Conservation (phyloP, 1,140 invertebrate species). For the Nephotettix cincticeps region DNA sequence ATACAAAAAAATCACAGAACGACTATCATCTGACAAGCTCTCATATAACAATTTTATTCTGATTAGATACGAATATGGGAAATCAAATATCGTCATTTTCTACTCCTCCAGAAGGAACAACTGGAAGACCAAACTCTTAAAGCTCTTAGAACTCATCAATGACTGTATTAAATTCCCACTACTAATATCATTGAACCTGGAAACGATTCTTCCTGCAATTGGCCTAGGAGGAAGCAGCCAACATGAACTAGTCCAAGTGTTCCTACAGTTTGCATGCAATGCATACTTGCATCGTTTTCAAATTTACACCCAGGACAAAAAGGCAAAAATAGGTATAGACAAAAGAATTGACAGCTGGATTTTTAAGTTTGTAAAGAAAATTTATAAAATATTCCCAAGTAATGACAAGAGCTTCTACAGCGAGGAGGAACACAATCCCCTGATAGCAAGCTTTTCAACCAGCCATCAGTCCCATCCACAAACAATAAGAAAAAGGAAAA, state of each 20-base stretch:
- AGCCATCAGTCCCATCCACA: too few species aligned
- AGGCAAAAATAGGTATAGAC: too few species aligned
- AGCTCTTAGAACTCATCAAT: background rate
- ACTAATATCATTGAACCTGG: conserved; percentile 14
- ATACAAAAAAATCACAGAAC: background rate
- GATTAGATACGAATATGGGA: background rate
- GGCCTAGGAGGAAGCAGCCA: background rate
- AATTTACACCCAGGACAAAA: background rate
- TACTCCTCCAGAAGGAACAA: background rate
- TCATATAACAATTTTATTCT: background rate
- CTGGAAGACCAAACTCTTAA: background rate
- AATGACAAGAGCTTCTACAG: too few species aligned
- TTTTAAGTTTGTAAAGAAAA: too few species aligned
- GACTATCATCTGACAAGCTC: background rate
- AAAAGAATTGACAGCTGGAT: too few species aligned
- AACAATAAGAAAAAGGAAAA: too few species aligned
- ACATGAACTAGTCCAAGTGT: background rate
- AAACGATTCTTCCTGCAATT: background rate
- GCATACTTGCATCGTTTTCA: background rate
- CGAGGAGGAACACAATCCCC: too few species aligned
- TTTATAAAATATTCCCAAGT: too few species aligned
- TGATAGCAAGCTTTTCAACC: too few species aligned
- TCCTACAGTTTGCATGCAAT: background rate
- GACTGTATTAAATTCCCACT: conserved; percentile 24
- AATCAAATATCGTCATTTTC: background rate